These are phyloP conservation scores for Tupaia tana DNA, from an alignment of 2,113 vertebrate species.

Conservation along the genomic window DNA sequence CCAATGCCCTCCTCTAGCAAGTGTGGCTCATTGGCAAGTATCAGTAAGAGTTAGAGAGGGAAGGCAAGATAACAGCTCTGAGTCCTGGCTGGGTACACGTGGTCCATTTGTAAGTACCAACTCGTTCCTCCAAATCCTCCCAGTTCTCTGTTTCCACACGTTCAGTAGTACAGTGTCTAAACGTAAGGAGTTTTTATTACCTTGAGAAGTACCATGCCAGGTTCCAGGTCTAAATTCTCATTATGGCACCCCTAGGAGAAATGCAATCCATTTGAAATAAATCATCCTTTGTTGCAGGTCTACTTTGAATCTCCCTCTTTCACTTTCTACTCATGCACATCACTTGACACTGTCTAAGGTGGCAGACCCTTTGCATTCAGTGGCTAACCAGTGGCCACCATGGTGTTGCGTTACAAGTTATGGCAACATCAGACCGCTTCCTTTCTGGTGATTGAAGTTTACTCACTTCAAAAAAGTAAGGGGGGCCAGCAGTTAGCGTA, in stretches of 20 bases:
- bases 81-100: neutral
- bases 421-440: neutral
- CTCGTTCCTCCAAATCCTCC: neutral
- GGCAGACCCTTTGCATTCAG: neutral
- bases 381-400: neutral
- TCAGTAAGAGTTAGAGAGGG: neutral
- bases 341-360: neutral
- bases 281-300: neutral
- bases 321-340: neutral
- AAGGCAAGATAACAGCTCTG: neutral
- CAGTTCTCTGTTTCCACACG: neutral
- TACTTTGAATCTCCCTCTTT: neutral
- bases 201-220: constrained; percentile 4
- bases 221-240: neutral
- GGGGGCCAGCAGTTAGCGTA: no score
- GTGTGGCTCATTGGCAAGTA: neutral
- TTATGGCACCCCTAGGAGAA: neutral
- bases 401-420: neutral
- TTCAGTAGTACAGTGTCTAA: neutral
- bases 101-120: accelerated
- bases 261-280: constrained; percentile 11
- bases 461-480: neutral
- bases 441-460: neutral
- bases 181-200: constrained; percentile 40
- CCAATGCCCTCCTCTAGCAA: accelerated